phyloP scores from a whole-genome alignment of 2,888 invertebrate species.

The Drymonia ruficornis region DNA sequence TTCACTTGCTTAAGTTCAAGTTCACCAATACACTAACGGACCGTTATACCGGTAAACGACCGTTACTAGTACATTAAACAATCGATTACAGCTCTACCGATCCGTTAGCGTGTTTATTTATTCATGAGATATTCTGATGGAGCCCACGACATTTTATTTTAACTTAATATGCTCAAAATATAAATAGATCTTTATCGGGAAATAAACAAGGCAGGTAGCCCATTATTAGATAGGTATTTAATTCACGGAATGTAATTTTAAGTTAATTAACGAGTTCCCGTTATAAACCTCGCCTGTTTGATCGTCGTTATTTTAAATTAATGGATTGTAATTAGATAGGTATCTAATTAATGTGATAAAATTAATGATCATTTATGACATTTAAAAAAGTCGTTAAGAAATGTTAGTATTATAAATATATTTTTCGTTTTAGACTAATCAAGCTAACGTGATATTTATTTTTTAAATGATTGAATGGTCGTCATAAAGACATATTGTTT shows the following conservation, averaged over 20 bases:
- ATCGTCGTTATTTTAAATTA: constrained; percentile 2
- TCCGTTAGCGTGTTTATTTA: too few relatives aligned
- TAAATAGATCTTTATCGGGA: neutral
- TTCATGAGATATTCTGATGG: too few relatives aligned
- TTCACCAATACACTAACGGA: too few relatives aligned
- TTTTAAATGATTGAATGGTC: neutral
- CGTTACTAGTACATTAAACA: too few relatives aligned
- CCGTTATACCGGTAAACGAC: too few relatives aligned
- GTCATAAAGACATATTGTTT: neutral
- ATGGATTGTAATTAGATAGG: neutral
- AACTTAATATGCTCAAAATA: too few relatives aligned
- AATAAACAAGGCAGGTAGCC: neutral
- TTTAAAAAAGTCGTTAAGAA: too few relatives aligned
- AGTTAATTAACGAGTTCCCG: neutral
- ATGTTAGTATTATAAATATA: too few relatives aligned
- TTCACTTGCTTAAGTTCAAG: too few relatives aligned
- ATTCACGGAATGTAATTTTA: neutral
- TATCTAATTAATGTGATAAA: neutral
- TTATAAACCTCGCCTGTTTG: neutral
- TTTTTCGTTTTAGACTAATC: neutral
- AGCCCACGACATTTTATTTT: too few relatives aligned
- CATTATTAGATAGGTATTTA: neutral
- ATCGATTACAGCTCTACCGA: too few relatives aligned
- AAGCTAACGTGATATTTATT: neutral
- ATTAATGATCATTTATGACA: too few relatives aligned